Evolutionary conservation across 2,113 vertebrate genomes (phyloP), one percentile per base, ranked within the genome.

Genomic region (Myotis yumanensis): DNA sequence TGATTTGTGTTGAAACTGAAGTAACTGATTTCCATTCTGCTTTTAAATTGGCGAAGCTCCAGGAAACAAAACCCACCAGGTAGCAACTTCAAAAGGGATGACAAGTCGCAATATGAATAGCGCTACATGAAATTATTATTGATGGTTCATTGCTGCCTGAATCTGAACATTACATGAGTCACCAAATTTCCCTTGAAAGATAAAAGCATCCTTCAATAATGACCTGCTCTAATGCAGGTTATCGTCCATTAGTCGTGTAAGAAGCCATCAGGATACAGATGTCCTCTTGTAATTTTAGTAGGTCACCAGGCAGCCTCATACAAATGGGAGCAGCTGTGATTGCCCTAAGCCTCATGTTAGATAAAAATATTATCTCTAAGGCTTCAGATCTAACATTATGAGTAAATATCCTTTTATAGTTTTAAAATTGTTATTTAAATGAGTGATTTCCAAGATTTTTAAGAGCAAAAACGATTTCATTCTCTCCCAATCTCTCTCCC

Each of bases 161-260:
- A 82, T 66, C 69, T 96, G 15, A 88, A 87, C 81, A 87, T 84
- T 66, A 75, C 7, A 54, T 28, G 43, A 96, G 54, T 85, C 54
- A 91, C 11, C 73, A 46, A 80, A 86, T 87, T 95, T 93, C 62
- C 87, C 59, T 95, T 96, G 84, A 62, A 87, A 93, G 20, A 77
- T 82, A 48, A 87, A 86, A 93, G 35, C 12, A 76, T 66, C 72
- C 46, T 91, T 95, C 28, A 72, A 9, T 82, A 88, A 90, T 75
- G 32, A 85, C 5, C 28, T 76, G 28, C 76, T 81, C n/a, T 54
- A 81, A 87, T 76, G 51, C 18, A 84, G 62, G 43, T 18, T 75
- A 91, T 15, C 69, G 73, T 71, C 59, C 37, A 76, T 51, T 93
- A 84, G 52, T 86, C 32, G 20, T 84, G 46, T 82, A 46, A 96